phyloP scores from a whole-genome alignment of 2,113 vertebrate genomes.

The Prionailurus viverrinus region DNA sequence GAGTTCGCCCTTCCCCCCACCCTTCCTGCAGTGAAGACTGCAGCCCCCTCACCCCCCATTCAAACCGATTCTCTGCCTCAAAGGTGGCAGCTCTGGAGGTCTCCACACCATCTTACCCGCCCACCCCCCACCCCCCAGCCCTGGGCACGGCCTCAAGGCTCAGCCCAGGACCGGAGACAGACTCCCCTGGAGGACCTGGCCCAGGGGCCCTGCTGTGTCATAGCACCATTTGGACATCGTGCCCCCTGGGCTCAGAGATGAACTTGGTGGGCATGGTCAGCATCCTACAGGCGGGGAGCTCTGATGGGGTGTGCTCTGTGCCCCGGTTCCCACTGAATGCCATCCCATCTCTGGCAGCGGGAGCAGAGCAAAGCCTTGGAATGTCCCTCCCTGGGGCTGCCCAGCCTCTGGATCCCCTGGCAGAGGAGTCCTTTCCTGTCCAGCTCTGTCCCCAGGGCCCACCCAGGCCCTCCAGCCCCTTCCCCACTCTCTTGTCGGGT shows the following conservation, averaged over 20 bases:
- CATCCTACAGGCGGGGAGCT: not conserved
- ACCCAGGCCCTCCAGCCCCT: not conserved
- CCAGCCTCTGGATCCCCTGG: not conserved
- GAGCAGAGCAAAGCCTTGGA: not conserved
- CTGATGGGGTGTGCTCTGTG: not conserved
- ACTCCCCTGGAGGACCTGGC: not conserved
- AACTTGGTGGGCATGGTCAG: not conserved
- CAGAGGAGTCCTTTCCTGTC: not conserved
- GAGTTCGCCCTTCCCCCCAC: slow-evolving; percentile 37
- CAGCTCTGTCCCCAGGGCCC: not conserved
- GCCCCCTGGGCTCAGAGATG: not conserved
- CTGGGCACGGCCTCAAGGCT: not conserved
- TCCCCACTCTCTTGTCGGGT: not conserved
- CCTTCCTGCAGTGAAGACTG: not conserved
- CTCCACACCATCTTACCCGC: not conserved
- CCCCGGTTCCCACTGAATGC: not conserved
- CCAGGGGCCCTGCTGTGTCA: not conserved
- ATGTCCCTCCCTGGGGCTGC: not conserved
- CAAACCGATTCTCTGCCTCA: not conserved
- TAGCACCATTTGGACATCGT: not conserved
- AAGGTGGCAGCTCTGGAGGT: slow-evolving; percentile 7
- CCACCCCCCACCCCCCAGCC: not conserved
- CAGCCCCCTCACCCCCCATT: not conserved
- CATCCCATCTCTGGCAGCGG: not conserved
- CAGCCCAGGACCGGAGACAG: not conserved